Evolutionary conservation across 2,113 vertebrate species (phyloP).

Genomic region (Archilochus colubris): DNA sequence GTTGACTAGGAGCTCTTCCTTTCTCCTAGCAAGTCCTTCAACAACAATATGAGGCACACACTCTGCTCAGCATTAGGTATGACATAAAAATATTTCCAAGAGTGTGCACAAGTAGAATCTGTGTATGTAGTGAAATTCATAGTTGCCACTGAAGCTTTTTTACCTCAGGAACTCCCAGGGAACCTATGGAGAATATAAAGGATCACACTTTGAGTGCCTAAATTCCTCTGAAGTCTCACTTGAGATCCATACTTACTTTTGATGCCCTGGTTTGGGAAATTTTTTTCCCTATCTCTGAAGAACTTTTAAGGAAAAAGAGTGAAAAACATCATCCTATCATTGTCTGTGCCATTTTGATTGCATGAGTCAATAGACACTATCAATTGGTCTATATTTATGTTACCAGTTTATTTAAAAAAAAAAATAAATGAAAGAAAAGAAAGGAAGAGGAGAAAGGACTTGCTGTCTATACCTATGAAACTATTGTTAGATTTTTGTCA

Average conservation of each 20-base stretch:
- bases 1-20: background rate
- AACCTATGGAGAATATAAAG: background rate
- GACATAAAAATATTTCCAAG: background rate
- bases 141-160: background rate
- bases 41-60: background rate
- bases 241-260: background rate
- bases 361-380: background rate
- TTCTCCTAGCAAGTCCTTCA: background rate
- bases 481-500: background rate
- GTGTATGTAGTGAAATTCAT: background rate
- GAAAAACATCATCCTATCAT: background rate
- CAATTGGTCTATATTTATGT: background rate
- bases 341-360: background rate
- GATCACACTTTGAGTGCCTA: background rate
- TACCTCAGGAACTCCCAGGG: background rate
- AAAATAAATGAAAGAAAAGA: background rate
- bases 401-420: background rate
- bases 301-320: background rate
- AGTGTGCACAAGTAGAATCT: background rate
- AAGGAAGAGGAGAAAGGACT: background rate
- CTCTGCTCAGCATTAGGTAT: background rate
- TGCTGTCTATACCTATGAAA: background rate
- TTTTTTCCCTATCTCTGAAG: background rate
- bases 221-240: background rate
- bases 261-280: background rate